Evolutionary conservation across 1,140 invertebrate genomes (phyloP).

Genomic region (Dendrolimus kikuchii): DNA sequence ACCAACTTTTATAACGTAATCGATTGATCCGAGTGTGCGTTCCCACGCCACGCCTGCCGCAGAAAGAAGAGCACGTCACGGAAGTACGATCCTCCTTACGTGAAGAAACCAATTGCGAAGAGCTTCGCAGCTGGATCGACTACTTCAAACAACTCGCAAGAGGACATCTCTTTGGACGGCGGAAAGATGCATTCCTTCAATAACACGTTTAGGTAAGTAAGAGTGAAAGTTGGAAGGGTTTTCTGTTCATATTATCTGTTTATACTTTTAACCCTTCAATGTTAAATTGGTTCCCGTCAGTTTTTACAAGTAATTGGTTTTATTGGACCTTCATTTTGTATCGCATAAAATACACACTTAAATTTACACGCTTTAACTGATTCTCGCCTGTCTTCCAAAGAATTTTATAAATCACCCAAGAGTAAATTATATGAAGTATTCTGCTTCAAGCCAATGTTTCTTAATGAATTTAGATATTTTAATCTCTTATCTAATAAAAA

Average conservation of each 20-base stretch:
- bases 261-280: neutral
- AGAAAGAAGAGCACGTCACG: conserved; percentile 90
- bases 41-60: conserved; percentile 66
- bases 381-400: too few species aligned
- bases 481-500: too few species aligned
- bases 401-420: too few species aligned
- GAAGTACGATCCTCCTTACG: conserved; percentile 89
- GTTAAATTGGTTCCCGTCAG: too few species aligned
- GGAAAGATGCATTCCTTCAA: conserved; percentile 86
- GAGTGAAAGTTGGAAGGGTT: neutral
- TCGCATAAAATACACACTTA: too few species aligned
- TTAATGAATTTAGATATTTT: too few species aligned
- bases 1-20: conserved; percentile 55
- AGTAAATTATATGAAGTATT: too few species aligned
- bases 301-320: too few species aligned
- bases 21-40: conserved; percentile 71
- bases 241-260: neutral
- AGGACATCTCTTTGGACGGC: conserved; percentile 83
- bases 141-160: conserved; percentile 80
- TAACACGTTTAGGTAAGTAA: conserved; percentile 84
- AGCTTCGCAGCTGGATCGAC: conserved; percentile 75
- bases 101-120: conserved; percentile 86
- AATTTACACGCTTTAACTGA: too few species aligned
- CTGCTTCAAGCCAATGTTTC: too few species aligned
- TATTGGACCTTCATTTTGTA: too few species aligned